A percentile compares a stretch with the other conserved stretches of the same genome.
phyloP scores from a whole-genome alignment of 2,797 vertebrate genomes.

The Protonibea diacanthus region DNA sequence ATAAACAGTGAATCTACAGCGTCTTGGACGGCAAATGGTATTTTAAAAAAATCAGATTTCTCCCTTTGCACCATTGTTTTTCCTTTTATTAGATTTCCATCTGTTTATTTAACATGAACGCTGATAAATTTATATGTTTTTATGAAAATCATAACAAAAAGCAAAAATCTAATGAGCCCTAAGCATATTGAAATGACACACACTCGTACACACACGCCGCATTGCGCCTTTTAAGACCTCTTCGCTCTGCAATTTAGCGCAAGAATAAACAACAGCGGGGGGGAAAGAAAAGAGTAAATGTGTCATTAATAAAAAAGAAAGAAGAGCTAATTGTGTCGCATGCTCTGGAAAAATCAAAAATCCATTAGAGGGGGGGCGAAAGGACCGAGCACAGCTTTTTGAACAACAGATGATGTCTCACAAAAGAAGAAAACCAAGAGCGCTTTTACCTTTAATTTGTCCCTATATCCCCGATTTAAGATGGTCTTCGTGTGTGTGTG shows the following conservation, averaged over 20 bases:
- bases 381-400: constrained; percentile 84
- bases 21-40: constrained; percentile 17
- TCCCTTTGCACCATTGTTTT: constrained; percentile 6
- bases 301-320: constrained; percentile 93
- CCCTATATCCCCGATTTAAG: constrained; percentile 89
- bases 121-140: constrained; percentile 43
- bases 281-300: constrained; percentile 89
- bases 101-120: constrained; percentile 36
- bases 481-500: constrained; percentile 86
- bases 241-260: constrained; percentile 76
- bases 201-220: constrained; percentile 14
- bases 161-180: constrained; percentile 72
- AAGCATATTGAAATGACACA: constrained; percentile 77
- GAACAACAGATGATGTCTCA: constrained; percentile 81
- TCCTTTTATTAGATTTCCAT: constrained; percentile 24
- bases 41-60: neutral
- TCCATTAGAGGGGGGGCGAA: constrained; percentile 90
- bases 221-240: constrained; percentile 73
- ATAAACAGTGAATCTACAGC: neutral
- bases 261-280: constrained; percentile 78
- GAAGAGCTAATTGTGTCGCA: constrained; percentile 92
- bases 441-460: constrained; percentile 94
- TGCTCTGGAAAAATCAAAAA: constrained; percentile 92
- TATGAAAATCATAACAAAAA: constrained; percentile 36
- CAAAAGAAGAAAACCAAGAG: constrained; percentile 79